phyloP scores from a whole-genome alignment of 2,888 invertebrate genomes.

The Acheta domesticus region DNA sequence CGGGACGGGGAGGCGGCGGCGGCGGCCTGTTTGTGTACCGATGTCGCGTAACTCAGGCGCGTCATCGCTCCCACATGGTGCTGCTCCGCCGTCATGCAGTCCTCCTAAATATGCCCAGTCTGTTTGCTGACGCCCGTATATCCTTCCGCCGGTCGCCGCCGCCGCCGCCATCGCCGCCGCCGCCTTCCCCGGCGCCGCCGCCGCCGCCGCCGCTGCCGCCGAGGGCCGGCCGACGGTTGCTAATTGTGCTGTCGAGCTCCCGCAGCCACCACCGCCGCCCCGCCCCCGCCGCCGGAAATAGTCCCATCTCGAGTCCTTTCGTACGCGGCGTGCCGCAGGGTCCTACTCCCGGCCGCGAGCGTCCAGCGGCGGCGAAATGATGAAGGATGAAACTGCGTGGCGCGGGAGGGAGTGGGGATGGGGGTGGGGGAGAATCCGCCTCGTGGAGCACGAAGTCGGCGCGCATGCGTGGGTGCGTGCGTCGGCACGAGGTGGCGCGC shows the following conservation, averaged over 20 bases:
- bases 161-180: background rate
- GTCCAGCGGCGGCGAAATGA: background rate
- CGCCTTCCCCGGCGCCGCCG: no score
- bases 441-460: background rate
- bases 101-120: slow-evolving; percentile 1
- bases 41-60: slow-evolving; percentile 27
- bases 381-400: background rate
- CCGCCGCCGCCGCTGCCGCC: background rate
- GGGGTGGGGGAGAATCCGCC: background rate
- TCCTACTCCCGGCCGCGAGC: background rate
- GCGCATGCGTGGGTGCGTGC: background rate
- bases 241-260: slow-evolving; percentile 5
- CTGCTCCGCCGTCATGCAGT: background rate
- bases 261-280: background rate
- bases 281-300: background rate
- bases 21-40: slow-evolving; percentile 26
- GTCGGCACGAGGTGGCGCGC: no score
- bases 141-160: background rate
- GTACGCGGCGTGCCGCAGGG: background rate
- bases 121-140: slow-evolving; percentile 3
- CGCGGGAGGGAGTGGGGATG: background rate
- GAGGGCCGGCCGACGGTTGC: background rate
- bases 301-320: background rate
- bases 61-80: slow-evolving; percentile 9
- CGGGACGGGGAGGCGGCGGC: background rate